Evolutionary conservation across 2,888 invertebrate species (phyloP).

Genomic region (Hyles lineata): DNA sequence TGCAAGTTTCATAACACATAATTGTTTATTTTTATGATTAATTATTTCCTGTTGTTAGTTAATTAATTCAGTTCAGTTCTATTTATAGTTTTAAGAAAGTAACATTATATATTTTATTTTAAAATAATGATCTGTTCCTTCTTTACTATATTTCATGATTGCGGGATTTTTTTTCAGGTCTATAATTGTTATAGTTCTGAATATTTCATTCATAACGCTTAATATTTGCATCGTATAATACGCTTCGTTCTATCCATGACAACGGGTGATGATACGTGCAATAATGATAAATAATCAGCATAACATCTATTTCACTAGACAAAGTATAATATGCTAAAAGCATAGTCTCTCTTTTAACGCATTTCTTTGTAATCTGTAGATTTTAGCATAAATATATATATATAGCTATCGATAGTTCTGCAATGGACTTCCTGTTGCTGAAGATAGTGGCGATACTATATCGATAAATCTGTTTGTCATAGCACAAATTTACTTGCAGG

Average conservation of each 20-base stretch:
- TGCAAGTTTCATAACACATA: neutral
- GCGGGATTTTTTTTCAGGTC: neutral
- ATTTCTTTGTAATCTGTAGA: neutral
- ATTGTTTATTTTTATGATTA: slow-evolving; percentile 12
- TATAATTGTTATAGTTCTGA: neutral
- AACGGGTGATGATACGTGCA: neutral
- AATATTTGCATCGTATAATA: neutral
- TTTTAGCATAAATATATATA: no score
- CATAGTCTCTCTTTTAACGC: neutral
- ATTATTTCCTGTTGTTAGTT: slow-evolving; percentile 4
- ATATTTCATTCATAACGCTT: neutral
- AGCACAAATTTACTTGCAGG: neutral
- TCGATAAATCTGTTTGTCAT: neutral
- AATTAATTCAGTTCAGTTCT: neutral
- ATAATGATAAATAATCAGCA: slow-evolving; percentile 1
- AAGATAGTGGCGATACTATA: no score
- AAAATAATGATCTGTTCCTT: neutral
- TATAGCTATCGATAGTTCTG: no score
- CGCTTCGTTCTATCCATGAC: neutral
- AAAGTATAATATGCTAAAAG: neutral
- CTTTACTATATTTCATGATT: neutral
- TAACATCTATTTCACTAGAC: neutral
- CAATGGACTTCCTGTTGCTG: no score
- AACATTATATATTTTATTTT: neutral
- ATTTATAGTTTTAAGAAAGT: neutral